Evolutionary conservation across 2,888 invertebrate species (phyloP).

Genomic region (Heliconius hortense): DNA sequence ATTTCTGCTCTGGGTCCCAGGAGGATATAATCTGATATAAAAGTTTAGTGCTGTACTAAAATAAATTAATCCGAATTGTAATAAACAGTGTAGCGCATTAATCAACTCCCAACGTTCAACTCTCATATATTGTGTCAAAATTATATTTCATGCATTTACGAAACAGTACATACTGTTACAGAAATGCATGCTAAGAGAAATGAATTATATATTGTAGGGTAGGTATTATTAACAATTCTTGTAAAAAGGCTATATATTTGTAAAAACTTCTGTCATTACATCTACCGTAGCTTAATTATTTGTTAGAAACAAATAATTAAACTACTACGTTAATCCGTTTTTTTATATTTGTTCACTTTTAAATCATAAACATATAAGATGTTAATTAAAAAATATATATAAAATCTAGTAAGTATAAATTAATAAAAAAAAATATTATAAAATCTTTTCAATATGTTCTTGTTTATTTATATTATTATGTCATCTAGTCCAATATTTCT

Average conservation of each 20-base stretch:
- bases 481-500: constrained; percentile 2
- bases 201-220: background rate
- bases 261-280: background rate
- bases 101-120: background rate
- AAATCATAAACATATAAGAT: background rate
- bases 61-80: constrained; percentile 6
- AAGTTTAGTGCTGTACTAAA: background rate
- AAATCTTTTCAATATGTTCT: background rate
- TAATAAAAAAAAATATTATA: too few species aligned
- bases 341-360: background rate
- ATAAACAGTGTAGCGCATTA: constrained; percentile 3
- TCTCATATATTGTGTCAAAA: background rate
- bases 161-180: background rate
- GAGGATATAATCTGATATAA: background rate
- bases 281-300: too few species aligned
- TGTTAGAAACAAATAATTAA: too few species aligned
- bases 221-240: background rate
- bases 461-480: too few species aligned
- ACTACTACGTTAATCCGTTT: too few species aligned
- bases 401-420: too few species aligned
- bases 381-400: too few species aligned
- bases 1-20: too few species aligned
- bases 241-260: background rate
- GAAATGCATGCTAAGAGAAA: background rate
- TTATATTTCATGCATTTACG: background rate